Base-by-base conservation (phyloP, 2,797 vertebrate genomes). In the Microctenopoma lineatum region DNA sequence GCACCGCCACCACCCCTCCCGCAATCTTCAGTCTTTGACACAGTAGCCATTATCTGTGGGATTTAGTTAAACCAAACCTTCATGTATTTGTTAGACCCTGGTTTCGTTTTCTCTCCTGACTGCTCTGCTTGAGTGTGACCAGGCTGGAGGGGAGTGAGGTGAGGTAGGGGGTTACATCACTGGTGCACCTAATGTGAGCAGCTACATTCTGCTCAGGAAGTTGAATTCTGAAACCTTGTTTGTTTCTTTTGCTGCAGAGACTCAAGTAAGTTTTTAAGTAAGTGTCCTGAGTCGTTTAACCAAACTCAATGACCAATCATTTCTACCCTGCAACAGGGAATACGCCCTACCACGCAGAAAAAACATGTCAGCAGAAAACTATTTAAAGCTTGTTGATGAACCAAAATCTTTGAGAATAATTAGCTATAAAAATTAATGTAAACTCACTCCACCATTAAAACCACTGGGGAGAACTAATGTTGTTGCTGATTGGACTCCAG, bases 11-110 rank as follows among this genome's bases (percentile, higher is more conserved):
- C 96, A 95, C 96, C 95, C 94, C 95, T 94, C 95, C 96, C 91
- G 92, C 95, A 93, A 94, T 95, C 96, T 96, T 96, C 95, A 96
- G 97, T 96, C 96, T 95, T 82, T 95, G 95, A 97, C 96, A 97
- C 97, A 96, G 96, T 95, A 93, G 96, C 96, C 95, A 97, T 99
- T 98, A 98, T 98, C 95, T 96, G 94, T 88, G 94, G 96, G 97
- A 97, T 98, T 98, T 97, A 96, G 94, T 87, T 89, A 80, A 87
- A 90, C 94, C 94, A 95, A 96, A 96, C 94, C 95, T 97, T 96
- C 95, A 96, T 97, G 97, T 96, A 95, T 98, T 96, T 96, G 94
- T 95, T 96, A 85, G 95, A 95, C 91, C 90, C 94, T 90, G 93
- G 94, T 88, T 91, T 95, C 94, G 96, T 85, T 90, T 91, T 90